phyloP scores from a whole-genome alignment of 2,888 invertebrate genomes.

The Augochlorella aurata region DNA sequence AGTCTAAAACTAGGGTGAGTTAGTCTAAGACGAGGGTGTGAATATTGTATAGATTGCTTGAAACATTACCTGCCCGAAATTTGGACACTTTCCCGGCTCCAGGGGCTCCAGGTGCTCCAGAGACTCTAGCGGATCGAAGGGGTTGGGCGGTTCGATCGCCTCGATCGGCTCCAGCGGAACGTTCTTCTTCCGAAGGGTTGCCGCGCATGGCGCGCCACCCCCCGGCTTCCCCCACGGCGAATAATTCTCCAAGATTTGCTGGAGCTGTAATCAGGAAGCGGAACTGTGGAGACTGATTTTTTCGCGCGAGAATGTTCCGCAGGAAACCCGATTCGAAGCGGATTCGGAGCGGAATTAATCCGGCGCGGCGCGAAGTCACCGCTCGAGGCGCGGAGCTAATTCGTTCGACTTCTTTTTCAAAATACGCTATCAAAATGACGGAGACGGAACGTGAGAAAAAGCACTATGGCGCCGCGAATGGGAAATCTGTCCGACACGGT shows the following conservation, averaged over 20 bases:
- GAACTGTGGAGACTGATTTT: background rate
- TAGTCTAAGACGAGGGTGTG: no score
- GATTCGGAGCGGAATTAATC: background rate
- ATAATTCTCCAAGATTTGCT: conserved; percentile 87
- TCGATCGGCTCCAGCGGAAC: conserved; percentile 84
- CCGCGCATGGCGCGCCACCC: conserved; percentile 88
- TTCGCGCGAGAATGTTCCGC: conserved; percentile 5
- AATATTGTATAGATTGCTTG: conserved; percentile 12
- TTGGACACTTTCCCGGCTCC: conserved; percentile 55
- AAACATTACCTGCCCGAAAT: conserved; percentile 66
- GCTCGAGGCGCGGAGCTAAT: background rate
- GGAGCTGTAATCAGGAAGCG: conserved; percentile 82
- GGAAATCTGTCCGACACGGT: conserved; percentile 28
- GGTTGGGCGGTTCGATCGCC: no score
- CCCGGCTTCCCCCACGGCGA: conserved; percentile 92
- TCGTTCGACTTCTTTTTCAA: background rate
- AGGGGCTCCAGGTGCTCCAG: conserved; percentile 50
- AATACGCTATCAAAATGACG: background rate
- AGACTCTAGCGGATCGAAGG: no score
- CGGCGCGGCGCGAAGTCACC: background rate
- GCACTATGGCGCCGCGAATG: background rate
- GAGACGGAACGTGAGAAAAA: background rate
- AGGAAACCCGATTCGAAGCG: background rate
- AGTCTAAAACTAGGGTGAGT: no score
- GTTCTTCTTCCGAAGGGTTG: conserved; percentile 86